Evolutionary conservation across 2,797 vertebrate species (phyloP).

Genomic region (Acipenser transmontanus): DNA sequence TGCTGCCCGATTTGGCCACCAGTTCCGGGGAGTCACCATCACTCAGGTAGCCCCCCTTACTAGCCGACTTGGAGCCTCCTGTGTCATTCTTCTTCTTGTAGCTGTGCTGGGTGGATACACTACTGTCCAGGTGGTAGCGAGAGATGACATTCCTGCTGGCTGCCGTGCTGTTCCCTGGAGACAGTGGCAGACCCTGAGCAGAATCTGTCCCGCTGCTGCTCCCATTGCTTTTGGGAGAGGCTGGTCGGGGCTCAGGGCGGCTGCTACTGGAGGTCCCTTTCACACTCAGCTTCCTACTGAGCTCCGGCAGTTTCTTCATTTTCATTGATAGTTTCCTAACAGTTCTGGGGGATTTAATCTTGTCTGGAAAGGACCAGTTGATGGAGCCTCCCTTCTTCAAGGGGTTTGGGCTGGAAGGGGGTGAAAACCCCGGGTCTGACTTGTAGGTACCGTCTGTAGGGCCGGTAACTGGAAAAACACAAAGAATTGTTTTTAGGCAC

Average conservation of each 20-base stretch:
- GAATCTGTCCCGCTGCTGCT: constrained; percentile 41
- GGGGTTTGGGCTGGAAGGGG: constrained; percentile 81
- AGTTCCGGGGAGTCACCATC: constrained; percentile 94
- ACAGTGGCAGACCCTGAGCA: constrained; percentile 50
- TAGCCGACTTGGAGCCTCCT: constrained; percentile 76
- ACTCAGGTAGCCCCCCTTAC: constrained; percentile 92
- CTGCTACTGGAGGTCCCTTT: constrained; percentile 72
- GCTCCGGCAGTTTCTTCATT: constrained; percentile 94
- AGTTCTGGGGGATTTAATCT: constrained; percentile 92
- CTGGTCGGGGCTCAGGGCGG: constrained; percentile 52
- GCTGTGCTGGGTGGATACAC: constrained; percentile 79
- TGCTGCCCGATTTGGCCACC: constrained; percentile 79
- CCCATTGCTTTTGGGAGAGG: constrained; percentile 50
- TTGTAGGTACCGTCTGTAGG: constrained; percentile 59
- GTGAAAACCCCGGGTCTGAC: constrained; percentile 63
- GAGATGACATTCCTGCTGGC: constrained; percentile 90
- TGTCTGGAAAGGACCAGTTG: constrained; percentile 95
- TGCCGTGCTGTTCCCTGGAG: constrained; percentile 54
- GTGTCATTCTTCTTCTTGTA: constrained; percentile 76
- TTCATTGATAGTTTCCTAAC: constrained; percentile 97
- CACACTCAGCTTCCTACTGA: constrained; percentile 86
- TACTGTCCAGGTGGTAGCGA: constrained; percentile 92
- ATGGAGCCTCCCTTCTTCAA: constrained; percentile 84
- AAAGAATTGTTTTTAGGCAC: background rate
- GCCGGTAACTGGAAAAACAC: background rate